Base-by-base conservation (phyloP, 2,888 invertebrate genomes). In the Amorpha juglandis region DNA sequence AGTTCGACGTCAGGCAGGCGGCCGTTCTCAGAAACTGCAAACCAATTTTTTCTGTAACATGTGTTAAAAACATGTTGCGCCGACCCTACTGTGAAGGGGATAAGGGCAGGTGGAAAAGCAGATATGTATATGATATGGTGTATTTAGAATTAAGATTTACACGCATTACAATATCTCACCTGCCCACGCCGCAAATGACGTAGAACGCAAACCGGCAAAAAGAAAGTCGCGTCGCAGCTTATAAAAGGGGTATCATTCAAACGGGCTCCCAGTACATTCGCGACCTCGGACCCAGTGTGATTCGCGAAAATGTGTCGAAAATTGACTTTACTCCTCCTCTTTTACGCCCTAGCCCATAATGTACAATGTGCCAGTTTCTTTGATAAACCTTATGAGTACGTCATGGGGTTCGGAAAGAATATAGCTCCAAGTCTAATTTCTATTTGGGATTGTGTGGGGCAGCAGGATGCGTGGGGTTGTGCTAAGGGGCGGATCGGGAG, bases 401-500 rank as follows among this genome's bases (percentile, higher is more conserved):
- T 92, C 9, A 77, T 89, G 74, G 90, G 78, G 79, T 78, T 90
- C 4, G 90, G 92, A 0, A 91, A 88, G 66, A 89, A 75, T 78
- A 75, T 92, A 51, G 91, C 91, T 45, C 94, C 95, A 1, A 94
- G 92, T 81, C 90, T 95, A 63, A 82, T 94, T 84, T 90, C 94
- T 3, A 78, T 95, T 63, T 79, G 94, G 66, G 89, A 94, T 69
- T 95, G 95, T 80, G 88, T 95, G 47, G 85, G 90, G 0, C 86
- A 91, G 11, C 81, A 88, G 0, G 88, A 94, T 47, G 89, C 93
- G 9, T 94, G 94, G 94, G 78, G 79, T 9, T 95, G 95, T 87
- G 94, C 94, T 4, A 90, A 89, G 48, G 89, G 93, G 68, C 94
- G 93, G 71, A 94, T 95, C 3, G 94, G 92, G 52, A 93, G 92